Evolutionary conservation across 2,797 vertebrate genomes (phyloP), one percentile per base, ranked within the genome.

Genomic region (Erethizon dorsatum): DNA sequence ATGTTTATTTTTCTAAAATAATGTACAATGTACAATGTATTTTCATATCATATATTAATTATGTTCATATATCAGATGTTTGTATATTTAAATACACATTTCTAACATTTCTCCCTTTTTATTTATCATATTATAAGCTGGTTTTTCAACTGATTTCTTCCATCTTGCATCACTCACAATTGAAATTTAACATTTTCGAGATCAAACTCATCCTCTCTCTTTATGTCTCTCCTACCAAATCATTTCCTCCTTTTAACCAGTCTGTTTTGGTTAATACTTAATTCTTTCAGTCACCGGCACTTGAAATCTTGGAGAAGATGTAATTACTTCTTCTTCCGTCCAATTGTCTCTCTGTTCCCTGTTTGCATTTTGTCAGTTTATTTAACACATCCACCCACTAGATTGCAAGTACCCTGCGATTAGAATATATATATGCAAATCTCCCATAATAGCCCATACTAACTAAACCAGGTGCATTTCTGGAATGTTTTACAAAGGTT

Each of bases 241-340:
- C 33, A n/a, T 1, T 54, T 80, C 45, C 3, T 83, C 67, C 63
- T 83, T 8, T 59, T 67, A 61, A 52, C 3, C 1, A 50, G 10
- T 33, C 45, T 92, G 59, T 54, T 95, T 88, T 77, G 31, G 0
- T 75, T 82, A 88, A 92, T 5, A n/a, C 26, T 87, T 77, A 61
- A 20, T 90, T 90, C 33, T 94, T 65, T 45, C 20, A 57, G n/a
- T 54, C 52, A 50, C 26, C 50, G 37, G 75, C 37, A 61, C 56
- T 92, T 88, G 65, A 91, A 93, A 88, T 33, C n/a, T 95, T 59
- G 37, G 5, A 65, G 14, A 10, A 92, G 15, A 82, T 78, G 75
- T 1, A 80, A 77, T 80, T 73, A 77, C 8, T 75, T 67, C 41
- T 50, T 47, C 37, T 84, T 1, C 5, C 13, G 10, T 20, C 18